Conservation (phyloP, 92 coral and sea anemone genomes). For the Phenganax subtilis region DNA sequence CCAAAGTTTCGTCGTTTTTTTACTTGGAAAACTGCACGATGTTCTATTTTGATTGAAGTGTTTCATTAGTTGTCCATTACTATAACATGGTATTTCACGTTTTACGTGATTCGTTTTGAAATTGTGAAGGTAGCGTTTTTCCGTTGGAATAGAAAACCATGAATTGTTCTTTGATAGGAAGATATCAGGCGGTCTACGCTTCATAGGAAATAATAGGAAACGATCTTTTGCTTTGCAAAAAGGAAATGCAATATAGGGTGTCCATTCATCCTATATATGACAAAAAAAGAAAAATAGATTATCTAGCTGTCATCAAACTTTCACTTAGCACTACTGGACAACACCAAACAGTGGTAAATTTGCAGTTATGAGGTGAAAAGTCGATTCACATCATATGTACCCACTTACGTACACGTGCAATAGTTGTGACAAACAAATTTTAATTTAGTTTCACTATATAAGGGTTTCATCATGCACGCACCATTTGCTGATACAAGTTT, state of each 20-base stretch:
- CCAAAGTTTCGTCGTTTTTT: constrained; percentile 5
- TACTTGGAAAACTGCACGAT: too few species aligned
- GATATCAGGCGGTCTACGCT: not conserved
- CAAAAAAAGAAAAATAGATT: not conserved
- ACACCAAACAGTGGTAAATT: not conserved
- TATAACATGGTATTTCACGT: not conserved
- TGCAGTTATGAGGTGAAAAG: too few species aligned
- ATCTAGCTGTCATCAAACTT: not conserved
- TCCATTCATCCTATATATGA: constrained; percentile 25
- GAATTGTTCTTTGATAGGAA: not conserved
- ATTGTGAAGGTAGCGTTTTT: not conserved
- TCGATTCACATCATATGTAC: too few species aligned
- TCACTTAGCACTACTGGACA: not conserved
- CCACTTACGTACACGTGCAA: too few species aligned
- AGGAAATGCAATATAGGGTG: constrained; percentile 19
- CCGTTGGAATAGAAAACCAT: not conserved
- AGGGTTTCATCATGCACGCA: too few species aligned
- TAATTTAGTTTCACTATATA: too few species aligned
- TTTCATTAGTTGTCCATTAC: not conserved
- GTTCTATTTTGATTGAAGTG: not conserved
- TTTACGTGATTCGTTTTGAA: not conserved
- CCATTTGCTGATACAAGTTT: too few species aligned
- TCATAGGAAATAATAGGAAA: not conserved
- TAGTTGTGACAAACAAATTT: too few species aligned
- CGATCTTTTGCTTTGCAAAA: not conserved